A percentile compares a stretch with the other conserved stretches of the same genome.
These are phyloP conservation scores for Phaethon lepturus DNA, from an alignment of 2,113 vertebrate genomes.

Conservation along the genomic window DNA sequence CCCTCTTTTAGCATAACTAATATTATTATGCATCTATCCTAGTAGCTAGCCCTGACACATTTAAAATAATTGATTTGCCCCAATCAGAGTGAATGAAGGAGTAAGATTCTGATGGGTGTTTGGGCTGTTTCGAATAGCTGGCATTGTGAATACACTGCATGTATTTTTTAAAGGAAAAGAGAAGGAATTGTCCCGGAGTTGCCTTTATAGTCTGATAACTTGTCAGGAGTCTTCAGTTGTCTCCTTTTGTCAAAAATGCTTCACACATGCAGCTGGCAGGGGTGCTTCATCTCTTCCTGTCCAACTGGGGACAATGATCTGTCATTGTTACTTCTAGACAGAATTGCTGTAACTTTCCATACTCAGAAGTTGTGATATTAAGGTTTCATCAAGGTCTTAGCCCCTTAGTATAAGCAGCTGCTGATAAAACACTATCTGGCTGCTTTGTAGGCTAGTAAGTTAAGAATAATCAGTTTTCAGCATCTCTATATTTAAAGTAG, in stretches of 20 bases:
- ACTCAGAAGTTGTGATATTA: not conserved
- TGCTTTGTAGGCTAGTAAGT: not conserved
- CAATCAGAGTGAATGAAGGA: not conserved
- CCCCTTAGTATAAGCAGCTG: not conserved
- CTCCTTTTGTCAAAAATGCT: not conserved
- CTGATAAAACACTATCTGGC: not conserved
- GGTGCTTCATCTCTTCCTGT: not conserved
- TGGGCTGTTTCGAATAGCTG: not conserved
- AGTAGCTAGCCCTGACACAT: not conserved
- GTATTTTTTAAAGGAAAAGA: not conserved
- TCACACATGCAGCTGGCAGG: not conserved
- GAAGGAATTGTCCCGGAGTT: not conserved
- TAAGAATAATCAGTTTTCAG: constrained; percentile 40
- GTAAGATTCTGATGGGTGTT: not conserved
- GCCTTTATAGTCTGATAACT: not conserved
- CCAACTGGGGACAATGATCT: not conserved
- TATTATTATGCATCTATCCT: not conserved
- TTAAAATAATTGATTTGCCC: not conserved
- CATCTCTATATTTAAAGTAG: constrained; percentile 60
- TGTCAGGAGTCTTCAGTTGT: not conserved
- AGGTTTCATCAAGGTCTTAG: not conserved
- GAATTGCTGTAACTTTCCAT: not conserved
- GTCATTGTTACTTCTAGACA: not conserved
- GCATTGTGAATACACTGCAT: not conserved
- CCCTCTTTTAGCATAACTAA: not conserved